Evolutionary conservation across 2,113 vertebrate genomes (phyloP).

Genomic region (Alces alces): DNA sequence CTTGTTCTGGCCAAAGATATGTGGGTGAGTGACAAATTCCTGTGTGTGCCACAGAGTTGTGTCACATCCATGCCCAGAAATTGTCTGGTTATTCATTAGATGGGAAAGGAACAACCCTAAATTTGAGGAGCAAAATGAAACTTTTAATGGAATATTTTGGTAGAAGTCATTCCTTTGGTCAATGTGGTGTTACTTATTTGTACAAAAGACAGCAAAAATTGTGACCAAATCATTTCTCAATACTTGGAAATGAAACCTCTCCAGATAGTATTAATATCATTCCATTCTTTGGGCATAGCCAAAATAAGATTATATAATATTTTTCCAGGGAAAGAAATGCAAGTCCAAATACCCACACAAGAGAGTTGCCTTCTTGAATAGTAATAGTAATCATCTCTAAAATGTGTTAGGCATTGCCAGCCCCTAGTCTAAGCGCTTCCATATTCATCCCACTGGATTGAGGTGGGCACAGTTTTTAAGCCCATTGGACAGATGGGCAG

Average conservation of each 20-base stretch:
- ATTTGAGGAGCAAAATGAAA: conserved; percentile 76
- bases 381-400: neutral
- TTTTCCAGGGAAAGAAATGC: neutral
- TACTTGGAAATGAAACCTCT: neutral
- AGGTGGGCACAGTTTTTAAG: neutral
- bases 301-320: neutral
- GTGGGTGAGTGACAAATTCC: conserved; percentile 68
- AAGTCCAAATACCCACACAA: neutral
- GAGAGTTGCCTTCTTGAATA: neutral
- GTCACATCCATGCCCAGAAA: conserved; percentile 49
- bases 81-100: conserved; percentile 80
- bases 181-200: neutral
- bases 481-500: neutral
- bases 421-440: neutral
- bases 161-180: neutral
- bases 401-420: too few relatives aligned
- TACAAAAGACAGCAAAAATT: neutral
- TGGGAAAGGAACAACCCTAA: conserved; percentile 78
- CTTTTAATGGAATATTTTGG: neutral
- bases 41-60: conserved; percentile 72
- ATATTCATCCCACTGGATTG: neutral
- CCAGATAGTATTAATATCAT: neutral
- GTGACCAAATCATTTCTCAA: neutral
- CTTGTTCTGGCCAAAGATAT: conserved; percentile 79
- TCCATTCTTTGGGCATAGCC: neutral